These are phyloP conservation scores for Pelobates fuscus DNA, from an alignment of 2,113 vertebrate species.

Conservation along the genomic window DNA sequence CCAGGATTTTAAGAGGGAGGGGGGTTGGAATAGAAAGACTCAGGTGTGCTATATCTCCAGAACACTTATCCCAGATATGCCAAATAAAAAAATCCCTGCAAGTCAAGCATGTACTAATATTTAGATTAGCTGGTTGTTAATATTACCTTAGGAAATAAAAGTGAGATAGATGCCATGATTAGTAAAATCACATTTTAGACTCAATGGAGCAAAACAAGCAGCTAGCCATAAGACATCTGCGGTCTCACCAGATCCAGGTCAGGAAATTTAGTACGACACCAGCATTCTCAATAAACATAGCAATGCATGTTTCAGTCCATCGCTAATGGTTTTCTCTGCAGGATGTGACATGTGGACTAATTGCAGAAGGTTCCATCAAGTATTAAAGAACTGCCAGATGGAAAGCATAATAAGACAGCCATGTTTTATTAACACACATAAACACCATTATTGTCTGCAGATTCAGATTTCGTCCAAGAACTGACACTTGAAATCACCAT, in stretches of 20 bases:
- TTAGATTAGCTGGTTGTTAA: too few relatives aligned
- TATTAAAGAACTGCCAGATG: conserved; percentile 25
- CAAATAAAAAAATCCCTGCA: too few relatives aligned
- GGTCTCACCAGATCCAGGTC: not conserved
- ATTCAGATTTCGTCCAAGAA: not conserved
- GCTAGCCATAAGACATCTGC: conserved; percentile 19
- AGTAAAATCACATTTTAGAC: too few relatives aligned
- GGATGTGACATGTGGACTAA: conserved; percentile 32
- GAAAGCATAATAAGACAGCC: conserved; percentile 13
- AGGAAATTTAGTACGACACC: conserved; percentile 28
- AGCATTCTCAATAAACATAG: conserved; percentile 26
- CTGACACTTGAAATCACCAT: conserved; percentile 2
- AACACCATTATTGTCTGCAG: conserved; percentile 10
- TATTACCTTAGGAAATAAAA: too few relatives aligned
- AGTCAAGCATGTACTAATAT: too few relatives aligned
- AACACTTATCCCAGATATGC: too few relatives aligned
- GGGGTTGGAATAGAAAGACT: too few relatives aligned
- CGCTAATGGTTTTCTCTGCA: conserved; percentile 11
- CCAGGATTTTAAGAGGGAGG: too few relatives aligned
- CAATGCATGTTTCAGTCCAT: conserved; percentile 17
- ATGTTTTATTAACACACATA: conserved; percentile 22
- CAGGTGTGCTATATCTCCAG: too few relatives aligned
- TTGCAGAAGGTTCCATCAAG: conserved; percentile 20
- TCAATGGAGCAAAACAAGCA: too few relatives aligned
- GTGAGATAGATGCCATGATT: too few relatives aligned